Base-by-base conservation (phyloP, 2,113 vertebrate species). In the Anolis carolinensis region DNA sequence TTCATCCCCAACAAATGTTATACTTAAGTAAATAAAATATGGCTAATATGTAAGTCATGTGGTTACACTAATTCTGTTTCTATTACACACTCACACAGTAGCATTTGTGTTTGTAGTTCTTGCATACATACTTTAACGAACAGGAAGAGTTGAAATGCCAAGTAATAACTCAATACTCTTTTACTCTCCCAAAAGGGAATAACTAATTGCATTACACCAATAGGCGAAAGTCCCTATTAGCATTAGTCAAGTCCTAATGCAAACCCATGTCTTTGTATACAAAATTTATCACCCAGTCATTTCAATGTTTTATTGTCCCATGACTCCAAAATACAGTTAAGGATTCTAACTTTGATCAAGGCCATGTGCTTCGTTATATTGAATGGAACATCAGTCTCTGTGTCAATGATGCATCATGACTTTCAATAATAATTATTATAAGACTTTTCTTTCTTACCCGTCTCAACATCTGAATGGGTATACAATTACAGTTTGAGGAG, bases 1-100 rank as follows among this genome's bases (percentile, higher is more conserved):
- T 30, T 48, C 73, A 32, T 86, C 76, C 52, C 65, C 73, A 67
- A 48, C 74, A 71, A 72, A 82, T 87, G 91, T 86, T 83, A 65
- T 27, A 83, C 74, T 36, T 82, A 20, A 71, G 52, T 39, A 86
- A 84, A 81, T 32, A 11, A 76, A 82, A 68, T 48, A 83, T 81
- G 50, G 5, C 48, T n/a, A 4, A 13, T 70, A 79, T 85, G 50
- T n/a, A 70, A 78, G 32, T 7, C 7, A 32, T 84, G 44, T 76
- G 71, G 30, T 65, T 75, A 65, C 30, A 32, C 36, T 65, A 7
- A 30, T 20, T 14, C n/a, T 83, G 34, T 36, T 70, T 48, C 39
- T 32, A 79, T 71, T 85, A 30, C 50, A 34, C 34, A 74, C 10
- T 71, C 59, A 39, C 30, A 65, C 20, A n/a, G 27, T 2, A 55